Evolutionary conservation across 2,888 invertebrate genomes (phyloP), one percentile per base, ranked within the genome.

Genomic region (Danaus chrysippus): DNA sequence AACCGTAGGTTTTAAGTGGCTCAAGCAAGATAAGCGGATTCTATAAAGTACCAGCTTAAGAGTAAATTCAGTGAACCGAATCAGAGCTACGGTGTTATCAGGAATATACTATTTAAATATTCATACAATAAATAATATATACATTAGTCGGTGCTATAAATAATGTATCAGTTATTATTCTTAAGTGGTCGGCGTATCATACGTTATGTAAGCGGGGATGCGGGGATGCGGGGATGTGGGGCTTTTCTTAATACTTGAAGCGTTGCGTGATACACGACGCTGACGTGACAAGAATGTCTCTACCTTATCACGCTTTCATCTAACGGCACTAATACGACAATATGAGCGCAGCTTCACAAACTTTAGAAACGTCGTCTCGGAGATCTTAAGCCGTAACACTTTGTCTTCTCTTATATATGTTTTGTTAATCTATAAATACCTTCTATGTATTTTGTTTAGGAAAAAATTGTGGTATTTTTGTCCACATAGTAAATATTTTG

Each of bases 221-320:
- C 1, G 1, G 23, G 1, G 3, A 23, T 1, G 2, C 3, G 23
- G 23, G n/a, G 49, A 11, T 63, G 63, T 63, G 60, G 55, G 63
- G 57, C 46, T 60, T 57, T 63, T 57, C 63, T 61, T 60, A 57
- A 63, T 60, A 58, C 57, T 54, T 54, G 57, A 61, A 60, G 63
- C 54, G 12, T 49, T 15, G 56, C 43, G 56, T 63, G 65, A 67
- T 65, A 63, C 54, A 63, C 61, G 65, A 58, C 58, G 57, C 60
- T 61, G 63, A 63, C 63, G 65, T 63, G 59, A 63, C 59, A 15
- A 43, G 63, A 65, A 65, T 65, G 55, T 58, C 62, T 49, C 42
- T 49, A 65, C 46, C 65, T 63, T 63, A 65, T 65, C 59, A 62
- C 61, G 55, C 42, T 43, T 34, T 41, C 53, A 49, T 61, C 53